phyloP scores from a whole-genome alignment of 2,888 invertebrate species.

The Leucania comma region DNA sequence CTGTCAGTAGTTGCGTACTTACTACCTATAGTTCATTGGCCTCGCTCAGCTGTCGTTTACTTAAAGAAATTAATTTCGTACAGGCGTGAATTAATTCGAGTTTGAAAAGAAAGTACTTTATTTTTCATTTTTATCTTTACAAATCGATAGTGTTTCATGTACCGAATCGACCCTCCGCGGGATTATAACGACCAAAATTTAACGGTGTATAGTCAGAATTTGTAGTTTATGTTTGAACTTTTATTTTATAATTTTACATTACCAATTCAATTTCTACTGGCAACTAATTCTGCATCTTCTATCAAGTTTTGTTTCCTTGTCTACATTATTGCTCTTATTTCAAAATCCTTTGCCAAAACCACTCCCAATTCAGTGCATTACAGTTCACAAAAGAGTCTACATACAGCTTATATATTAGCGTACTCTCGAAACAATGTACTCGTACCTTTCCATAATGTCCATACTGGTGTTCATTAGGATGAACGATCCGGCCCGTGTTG shows the following conservation, averaged over 20 bases:
- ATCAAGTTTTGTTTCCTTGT: constrained; percentile 14
- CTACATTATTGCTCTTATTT: constrained; percentile 29
- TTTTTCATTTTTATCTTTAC: no score
- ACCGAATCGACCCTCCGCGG: no score
- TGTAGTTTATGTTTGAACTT: background rate
- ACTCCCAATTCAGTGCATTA: constrained; percentile 14
- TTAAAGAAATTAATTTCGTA: no score
- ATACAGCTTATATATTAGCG: constrained; percentile 14
- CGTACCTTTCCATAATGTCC: background rate
- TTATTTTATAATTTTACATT: constrained; percentile 9
- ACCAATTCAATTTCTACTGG: background rate
- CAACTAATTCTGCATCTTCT: constrained; percentile 13
- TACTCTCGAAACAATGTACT: background rate
- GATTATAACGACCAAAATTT: no score
- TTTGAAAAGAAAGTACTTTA: no score
- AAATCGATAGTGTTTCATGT: no score
- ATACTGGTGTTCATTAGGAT: constrained; percentile 4
- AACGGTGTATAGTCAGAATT: no score
- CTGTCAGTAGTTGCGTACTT: no score
- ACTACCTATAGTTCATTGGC: no score
- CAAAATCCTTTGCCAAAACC: constrained; percentile 45
- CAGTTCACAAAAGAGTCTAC: constrained; percentile 11
- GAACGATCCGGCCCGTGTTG: constrained; percentile 2
- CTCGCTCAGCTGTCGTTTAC: no score
- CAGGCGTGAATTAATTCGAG: no score